Conservation (phyloP, 2,797 vertebrate genomes). For the Silurus aristotelis region DNA sequence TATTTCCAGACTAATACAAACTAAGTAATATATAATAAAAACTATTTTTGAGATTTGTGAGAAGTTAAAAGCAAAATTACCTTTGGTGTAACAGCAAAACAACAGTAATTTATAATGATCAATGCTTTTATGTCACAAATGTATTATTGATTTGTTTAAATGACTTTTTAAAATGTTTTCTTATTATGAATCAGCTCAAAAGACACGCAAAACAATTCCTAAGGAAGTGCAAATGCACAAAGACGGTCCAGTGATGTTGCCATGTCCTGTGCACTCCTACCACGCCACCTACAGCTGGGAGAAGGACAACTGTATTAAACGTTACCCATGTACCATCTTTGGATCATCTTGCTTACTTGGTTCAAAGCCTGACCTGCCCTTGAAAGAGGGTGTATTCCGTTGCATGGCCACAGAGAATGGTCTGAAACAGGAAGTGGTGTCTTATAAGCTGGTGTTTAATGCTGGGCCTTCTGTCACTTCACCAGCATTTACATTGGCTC, state of each 20-base stretch:
- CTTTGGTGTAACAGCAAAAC: neutral
- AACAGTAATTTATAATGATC: neutral
- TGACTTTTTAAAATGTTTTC: constrained; percentile 12
- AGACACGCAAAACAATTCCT: constrained; percentile 72
- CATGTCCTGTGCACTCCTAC: constrained; percentile 80
- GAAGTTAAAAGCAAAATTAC: neutral
- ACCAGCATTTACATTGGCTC: constrained; percentile 67
- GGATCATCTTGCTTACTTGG: constrained; percentile 80
- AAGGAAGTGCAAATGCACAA: constrained; percentile 72
- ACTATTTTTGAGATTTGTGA: neutral
- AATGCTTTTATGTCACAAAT: neutral
- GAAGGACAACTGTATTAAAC: constrained; percentile 75
- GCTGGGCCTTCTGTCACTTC: constrained; percentile 66
- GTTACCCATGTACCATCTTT: constrained; percentile 78
- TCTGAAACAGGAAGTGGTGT: constrained; percentile 79
- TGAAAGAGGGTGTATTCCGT: constrained; percentile 78
- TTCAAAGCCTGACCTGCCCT: constrained; percentile 68
- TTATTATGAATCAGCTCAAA: constrained; percentile 63
- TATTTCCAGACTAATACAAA: neutral
- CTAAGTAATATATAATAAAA: neutral
- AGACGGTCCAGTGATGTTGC: constrained; percentile 75
- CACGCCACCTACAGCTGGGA: constrained; percentile 83
- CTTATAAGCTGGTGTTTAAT: constrained; percentile 76
- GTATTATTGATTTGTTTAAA: neutral
- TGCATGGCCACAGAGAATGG: constrained; percentile 81